Base-by-base conservation (phyloP, 2,888 invertebrate species). In the Tetrapedia diversipes region DNA sequence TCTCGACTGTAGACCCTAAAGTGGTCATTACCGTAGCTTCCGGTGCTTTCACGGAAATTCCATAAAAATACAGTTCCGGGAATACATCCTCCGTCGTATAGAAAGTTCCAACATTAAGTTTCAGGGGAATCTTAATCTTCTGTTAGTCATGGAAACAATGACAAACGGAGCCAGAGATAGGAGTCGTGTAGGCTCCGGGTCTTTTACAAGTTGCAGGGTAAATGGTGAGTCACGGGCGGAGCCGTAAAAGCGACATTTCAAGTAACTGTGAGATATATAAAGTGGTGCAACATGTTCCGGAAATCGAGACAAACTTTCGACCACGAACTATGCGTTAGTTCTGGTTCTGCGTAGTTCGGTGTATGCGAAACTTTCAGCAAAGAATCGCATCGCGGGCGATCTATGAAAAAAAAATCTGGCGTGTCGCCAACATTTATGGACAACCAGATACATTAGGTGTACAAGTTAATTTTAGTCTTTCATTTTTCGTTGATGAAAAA, bases 241-340 rank as follows among this genome's bases (percentile, higher is more conserved):
- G 45, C 41, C 70, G 60, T 81, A 75, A 83, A 81, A 67, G 39
- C 32, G 75, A 64, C 66, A 43, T 59, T n/a, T n/a, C 49, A 56
- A 59, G 47, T 79, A 80, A 80, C 83, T 64, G 29, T 41, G 24
- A 64, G 80, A 69, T 54, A 74, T 54, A 73, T 34, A 49, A 22
- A 51, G 45, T 29, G 49, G n/a, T n/a, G n/a, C 69, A 74, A 54
- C 64, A 60, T 64, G 64, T 51, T 57, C 22, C 45, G 22, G 27
- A 57, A 79, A 80, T 83, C 70, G 65, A 67, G 80, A 83, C 54
- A 69, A 80, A 81, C 43, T 83, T 70, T 75, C 47, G 67, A 70
- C 57, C 51, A 37, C 64, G 66, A 60, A 53, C 59, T 54, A 79
- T 32, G 47, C 49, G 45, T 6, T 32, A 53, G n/a, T 60, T 11